A percentile compares a stretch with the other conserved stretches of the same genome.
phyloP scores from a whole-genome alignment of 2,797 vertebrate species.

The Takifugu rubripes region DNA sequence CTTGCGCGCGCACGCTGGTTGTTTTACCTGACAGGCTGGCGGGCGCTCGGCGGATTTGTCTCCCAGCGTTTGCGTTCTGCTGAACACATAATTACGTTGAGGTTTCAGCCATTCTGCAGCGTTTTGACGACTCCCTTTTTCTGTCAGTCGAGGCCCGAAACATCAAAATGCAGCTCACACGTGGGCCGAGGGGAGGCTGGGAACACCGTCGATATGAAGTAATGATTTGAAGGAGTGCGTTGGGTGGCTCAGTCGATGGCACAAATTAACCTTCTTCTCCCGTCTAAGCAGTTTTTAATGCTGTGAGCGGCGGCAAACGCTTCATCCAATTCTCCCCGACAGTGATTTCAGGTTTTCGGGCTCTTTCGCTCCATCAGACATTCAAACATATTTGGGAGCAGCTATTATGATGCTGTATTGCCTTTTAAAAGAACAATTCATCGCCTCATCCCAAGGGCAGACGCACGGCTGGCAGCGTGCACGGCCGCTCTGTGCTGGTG shows the following conservation, averaged over 20 bases:
- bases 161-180: not conserved
- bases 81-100: constrained; percentile 23
- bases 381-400: not conserved
- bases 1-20: constrained; percentile 11
- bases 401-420: not conserved
- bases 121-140: not conserved
- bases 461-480: constrained; percentile 14
- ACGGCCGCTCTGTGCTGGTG: constrained; percentile 1
- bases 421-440: constrained; percentile 23
- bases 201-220: not conserved
- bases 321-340: constrained; percentile 2
- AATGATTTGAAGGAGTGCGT: constrained; percentile 13
- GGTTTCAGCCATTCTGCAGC: constrained; percentile 1
- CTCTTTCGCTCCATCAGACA: not conserved
- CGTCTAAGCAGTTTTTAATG: not conserved
- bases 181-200: not conserved
- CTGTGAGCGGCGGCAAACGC: not conserved
- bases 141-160: not conserved
- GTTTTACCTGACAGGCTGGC: constrained; percentile 23
- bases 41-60: constrained; percentile 13
- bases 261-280: constrained; percentile 15
- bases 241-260: constrained; percentile 1
- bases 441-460: constrained; percentile 37
- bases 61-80: constrained; percentile 5
- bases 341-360: not conserved